Base-by-base conservation (phyloP, 23 tunicate genomes). In the Trididemnum nubilum region DNA sequence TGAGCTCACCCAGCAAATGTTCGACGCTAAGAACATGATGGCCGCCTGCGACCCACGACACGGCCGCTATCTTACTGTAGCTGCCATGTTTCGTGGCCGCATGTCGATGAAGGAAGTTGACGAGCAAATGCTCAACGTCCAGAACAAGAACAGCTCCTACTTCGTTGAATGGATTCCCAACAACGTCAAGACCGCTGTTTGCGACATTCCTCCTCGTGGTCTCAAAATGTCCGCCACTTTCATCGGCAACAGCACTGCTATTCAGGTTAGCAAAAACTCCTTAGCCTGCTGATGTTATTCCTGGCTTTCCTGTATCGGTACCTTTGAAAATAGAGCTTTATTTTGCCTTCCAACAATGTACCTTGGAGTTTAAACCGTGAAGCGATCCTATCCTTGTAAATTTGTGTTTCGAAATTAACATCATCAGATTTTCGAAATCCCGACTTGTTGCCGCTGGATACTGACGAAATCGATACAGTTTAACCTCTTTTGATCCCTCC, bases 11-110 rank as follows among this genome's bases (percentile, higher is more conserved):
- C 94, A 88, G 63, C 99, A 90, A 54, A 90, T 90, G 96, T 90
- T 90, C 87, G 96, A 90, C 80, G 90, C 96, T 87, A 90, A 90
- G 79, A 90, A 90, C 90, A 90, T 90, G 96, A 90, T 90, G 96
- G 96, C 96, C 64, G 96, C 96, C 35, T 90, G 96, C 87, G 96
- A 90, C 72, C 96, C 96, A 34, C 86, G 96, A 33, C 96, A 90
- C 87, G 96, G 96, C 33, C 83, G 96, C 2, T 90, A 90, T 83
- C 86, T 90, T 36, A 90, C 96, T 79, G 96, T 90, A 22, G 96
- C 96, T 24, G 86, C 90, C 83, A 85, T 90, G 96, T 90, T 90
- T 90, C 96, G 96, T 85, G 96, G 96, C 34, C 96, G 96, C 58
- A 90, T 90, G 96, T 90, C 96, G 72, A 90, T 90, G 96, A 90